phyloP scores from a whole-genome alignment of 1,140 invertebrate species.

The Drosophila tsacasi region DNA sequence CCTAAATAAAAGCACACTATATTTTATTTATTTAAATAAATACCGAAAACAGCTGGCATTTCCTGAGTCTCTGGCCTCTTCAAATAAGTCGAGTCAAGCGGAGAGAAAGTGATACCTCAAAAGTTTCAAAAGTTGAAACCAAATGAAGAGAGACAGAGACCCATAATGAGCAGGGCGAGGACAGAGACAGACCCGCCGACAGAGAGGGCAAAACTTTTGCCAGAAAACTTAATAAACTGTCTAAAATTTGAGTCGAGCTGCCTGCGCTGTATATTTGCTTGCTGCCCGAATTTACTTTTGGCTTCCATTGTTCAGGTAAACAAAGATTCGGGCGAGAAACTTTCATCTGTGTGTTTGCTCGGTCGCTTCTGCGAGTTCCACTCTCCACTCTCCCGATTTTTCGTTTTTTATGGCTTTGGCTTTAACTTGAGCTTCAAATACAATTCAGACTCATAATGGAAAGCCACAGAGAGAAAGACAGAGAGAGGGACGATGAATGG shows the following conservation, averaged over 20 bases:
- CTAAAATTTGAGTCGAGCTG: constrained; percentile 33
- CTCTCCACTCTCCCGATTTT: neutral
- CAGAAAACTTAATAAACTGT: constrained; percentile 46
- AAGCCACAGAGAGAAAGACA: neutral
- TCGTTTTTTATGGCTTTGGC: constrained; percentile 7
- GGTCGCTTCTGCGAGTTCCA: constrained; percentile 15
- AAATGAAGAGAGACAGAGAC: constrained; percentile 34
- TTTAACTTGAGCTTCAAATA: constrained; percentile 6
- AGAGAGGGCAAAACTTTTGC: constrained; percentile 1
- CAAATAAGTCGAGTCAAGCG: constrained; percentile 17
- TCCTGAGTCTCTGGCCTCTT: neutral
- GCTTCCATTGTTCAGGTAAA: constrained; percentile 49
- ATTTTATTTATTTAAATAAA: neutral
- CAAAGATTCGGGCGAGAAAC: constrained; percentile 16
- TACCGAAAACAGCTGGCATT: neutral
- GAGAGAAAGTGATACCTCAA: constrained; percentile 37
- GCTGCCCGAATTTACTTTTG: constrained; percentile 29
- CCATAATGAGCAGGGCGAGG: too few relatives aligned
- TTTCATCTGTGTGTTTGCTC: constrained; percentile 26
- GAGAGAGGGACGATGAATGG: neutral
- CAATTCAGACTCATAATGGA: constrained; percentile 12
- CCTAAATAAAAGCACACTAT: neutral
- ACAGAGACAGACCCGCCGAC: too few relatives aligned
- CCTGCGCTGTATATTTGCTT: constrained; percentile 18
- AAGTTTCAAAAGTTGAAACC: constrained; percentile 22